A percentile compares a stretch with the other conserved stretches of the same genome.
Conservation (phyloP, 2,888 invertebrate species). For the Drosophila pseudotalamancana region DNA sequence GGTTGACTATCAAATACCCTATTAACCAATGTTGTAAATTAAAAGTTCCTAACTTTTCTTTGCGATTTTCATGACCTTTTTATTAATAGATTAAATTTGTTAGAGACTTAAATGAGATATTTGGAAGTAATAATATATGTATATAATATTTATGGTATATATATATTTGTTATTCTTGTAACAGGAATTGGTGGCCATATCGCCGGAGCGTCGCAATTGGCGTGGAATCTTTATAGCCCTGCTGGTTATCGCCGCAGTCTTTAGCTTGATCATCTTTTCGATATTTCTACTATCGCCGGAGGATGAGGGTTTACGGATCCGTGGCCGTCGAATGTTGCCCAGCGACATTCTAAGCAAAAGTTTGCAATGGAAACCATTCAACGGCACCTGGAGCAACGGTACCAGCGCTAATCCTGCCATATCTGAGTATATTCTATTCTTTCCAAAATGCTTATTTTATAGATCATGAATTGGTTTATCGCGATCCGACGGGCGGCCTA, state of each 20-base stretch:
- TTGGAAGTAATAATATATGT: no score
- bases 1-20: no score
- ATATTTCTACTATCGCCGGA: slow-evolving; percentile 94
- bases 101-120: no score
- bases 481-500: slow-evolving; percentile 91
- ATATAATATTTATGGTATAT: no score
- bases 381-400: slow-evolving; percentile 92
- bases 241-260: slow-evolving; percentile 94
- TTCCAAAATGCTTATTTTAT: neutral
- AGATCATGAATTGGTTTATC: slow-evolving; percentile 92
- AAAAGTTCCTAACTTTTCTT: no score
- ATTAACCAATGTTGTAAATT: no score
- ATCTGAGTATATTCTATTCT: neutral
- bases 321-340: slow-evolving; percentile 88
- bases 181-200: slow-evolving; percentile 95
- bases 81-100: no score
- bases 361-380: slow-evolving; percentile 87
- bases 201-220: slow-evolving; percentile 96
- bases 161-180: slow-evolving; percentile 34
- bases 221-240: slow-evolving; percentile 96
- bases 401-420: neutral
- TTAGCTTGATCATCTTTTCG: slow-evolving; percentile 95
- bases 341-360: slow-evolving; percentile 88
- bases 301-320: slow-evolving; percentile 88
- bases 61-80: neutral